Percentiles rank a stretch among this genome's conserved stretches.
Conservation (phyloP, 2,888 invertebrate genomes). For the Pseudococcus jackbeardsleyi region DNA sequence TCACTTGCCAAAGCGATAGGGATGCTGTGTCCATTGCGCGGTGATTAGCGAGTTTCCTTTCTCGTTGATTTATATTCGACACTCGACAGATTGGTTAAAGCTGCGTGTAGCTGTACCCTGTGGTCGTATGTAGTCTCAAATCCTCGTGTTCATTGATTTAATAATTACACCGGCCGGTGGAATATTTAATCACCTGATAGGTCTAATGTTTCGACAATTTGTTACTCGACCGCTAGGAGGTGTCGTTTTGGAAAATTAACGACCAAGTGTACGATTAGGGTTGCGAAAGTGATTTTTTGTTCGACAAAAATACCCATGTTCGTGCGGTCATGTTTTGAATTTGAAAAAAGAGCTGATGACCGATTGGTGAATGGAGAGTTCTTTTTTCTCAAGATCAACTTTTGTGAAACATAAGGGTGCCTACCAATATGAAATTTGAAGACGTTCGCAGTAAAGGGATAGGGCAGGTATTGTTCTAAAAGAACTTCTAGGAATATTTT, state of each 20-base stretch:
- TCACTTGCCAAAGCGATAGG: not conserved
- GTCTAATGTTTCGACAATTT: not conserved
- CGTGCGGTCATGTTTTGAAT: too few species aligned
- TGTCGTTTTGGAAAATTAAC: not conserved
- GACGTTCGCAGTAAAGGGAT: too few species aligned
- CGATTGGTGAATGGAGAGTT: too few species aligned
- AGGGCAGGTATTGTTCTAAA: too few species aligned
- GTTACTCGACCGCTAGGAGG: not conserved
- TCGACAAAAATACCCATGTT: too few species aligned
- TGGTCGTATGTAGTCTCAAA: not conserved
- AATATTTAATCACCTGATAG: slow-evolving; percentile 4
- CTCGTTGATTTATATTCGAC: not conserved
- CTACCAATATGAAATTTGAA: too few species aligned
- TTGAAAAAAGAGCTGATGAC: too few species aligned
- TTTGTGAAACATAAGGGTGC: too few species aligned
- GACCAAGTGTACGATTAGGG: not conserved
- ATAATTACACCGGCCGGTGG: slow-evolving; percentile 1
- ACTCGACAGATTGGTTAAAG: not conserved
- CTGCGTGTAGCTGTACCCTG: not conserved
- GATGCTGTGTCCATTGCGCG: not conserved
- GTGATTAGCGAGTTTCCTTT: slow-evolving; percentile 8
- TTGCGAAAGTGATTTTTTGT: too few species aligned
- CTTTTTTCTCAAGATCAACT: too few species aligned
- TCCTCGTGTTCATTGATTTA: slow-evolving; percentile 28
- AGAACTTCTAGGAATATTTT: too few species aligned